Evolutionary conservation across 2,888 invertebrate genomes (phyloP).

Genomic region (Salticus scenicus): DNA sequence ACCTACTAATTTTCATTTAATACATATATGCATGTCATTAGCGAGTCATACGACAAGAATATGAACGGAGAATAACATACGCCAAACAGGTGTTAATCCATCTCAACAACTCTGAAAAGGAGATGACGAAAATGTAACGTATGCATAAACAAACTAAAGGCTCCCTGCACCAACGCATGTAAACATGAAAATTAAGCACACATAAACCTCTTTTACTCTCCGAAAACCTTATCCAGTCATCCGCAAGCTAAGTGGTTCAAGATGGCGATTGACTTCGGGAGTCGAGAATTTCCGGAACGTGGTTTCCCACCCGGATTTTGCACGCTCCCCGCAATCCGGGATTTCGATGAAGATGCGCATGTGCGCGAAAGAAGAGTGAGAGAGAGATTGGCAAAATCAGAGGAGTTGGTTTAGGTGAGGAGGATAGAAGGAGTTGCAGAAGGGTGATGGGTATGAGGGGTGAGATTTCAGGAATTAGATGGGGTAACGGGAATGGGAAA

Average conservation of each 20-base stretch:
- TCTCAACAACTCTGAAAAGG: too few species aligned
- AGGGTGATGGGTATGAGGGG: slow-evolving; percentile 17
- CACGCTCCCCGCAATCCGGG: not conserved
- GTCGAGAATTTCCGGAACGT: slow-evolving; percentile 5
- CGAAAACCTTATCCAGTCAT: not conserved
- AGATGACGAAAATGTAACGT: too few species aligned
- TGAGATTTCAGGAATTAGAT: slow-evolving; percentile 54
- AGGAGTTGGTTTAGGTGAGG: slow-evolving; percentile 46
- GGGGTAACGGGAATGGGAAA: slow-evolving; percentile 37
- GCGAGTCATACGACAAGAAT: too few species aligned
- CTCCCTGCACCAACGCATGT: not conserved
- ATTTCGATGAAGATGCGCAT: not conserved
- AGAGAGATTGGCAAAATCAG: slow-evolving; percentile 21
- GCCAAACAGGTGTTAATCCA: too few species aligned
- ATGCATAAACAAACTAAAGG: too few species aligned
- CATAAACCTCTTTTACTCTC: not conserved
- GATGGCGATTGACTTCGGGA: slow-evolving; percentile 6
- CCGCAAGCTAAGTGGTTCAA: not conserved
- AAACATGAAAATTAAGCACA: not conserved
- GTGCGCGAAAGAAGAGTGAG: slow-evolving; percentile 12
- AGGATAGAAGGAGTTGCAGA: not conserved
- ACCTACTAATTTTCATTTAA: too few species aligned
- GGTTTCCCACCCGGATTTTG: not conserved
- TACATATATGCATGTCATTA: too few species aligned
- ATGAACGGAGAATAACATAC: too few species aligned